Evolutionary conservation across 2,797 vertebrate genomes (phyloP), one percentile per base, ranked within the genome.

Genomic region (Coccyzus lansbergi): DNA sequence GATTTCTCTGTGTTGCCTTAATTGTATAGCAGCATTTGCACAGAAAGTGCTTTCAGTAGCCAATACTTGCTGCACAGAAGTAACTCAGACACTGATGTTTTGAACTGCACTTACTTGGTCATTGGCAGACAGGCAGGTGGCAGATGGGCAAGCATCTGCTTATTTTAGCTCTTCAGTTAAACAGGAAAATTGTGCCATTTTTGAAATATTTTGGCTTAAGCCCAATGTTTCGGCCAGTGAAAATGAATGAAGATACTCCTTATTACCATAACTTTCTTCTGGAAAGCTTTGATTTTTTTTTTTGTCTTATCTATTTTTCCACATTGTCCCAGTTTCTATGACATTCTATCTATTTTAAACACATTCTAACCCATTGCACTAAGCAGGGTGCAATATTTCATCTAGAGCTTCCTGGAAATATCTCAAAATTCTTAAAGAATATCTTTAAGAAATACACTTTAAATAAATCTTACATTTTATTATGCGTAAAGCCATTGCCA

Each of bases 111-210:
- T 88, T 78, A 71, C 74, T 69, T 93, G 55, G 55, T 51, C 10
- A 24, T 28, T 59, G 68, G 52, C 38, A 87, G 84, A 28, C 17
- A 68, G 48, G 74, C 29, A 83, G 51, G 63, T 48, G 68, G 75
- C 80, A 94, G 90, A 78, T 88, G 62, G 72, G 62, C 5, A 92
- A 88, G 20, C 90, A 92, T 55, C 74, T 93, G 77, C 21, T 90
- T 86, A n/a, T 83, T 94, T 90, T 52, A 85, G 19, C 15, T 87
- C n/a, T 92, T 68, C 17, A 56, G 16, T 81, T 81, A 75, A 93
- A 83, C 6, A 65, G 25, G 6, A 7, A 69, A 72, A 79, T 75
- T 21, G 9, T 62, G 51, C 11, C 7, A 21, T 69, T 79, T 94
- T 72, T 34, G 0, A 88, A 86, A 71, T 55, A 36, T 13, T 34